phyloP scores from a whole-genome alignment of 2,888 invertebrate genomes.

The Siphlonurus alternatus region DNA sequence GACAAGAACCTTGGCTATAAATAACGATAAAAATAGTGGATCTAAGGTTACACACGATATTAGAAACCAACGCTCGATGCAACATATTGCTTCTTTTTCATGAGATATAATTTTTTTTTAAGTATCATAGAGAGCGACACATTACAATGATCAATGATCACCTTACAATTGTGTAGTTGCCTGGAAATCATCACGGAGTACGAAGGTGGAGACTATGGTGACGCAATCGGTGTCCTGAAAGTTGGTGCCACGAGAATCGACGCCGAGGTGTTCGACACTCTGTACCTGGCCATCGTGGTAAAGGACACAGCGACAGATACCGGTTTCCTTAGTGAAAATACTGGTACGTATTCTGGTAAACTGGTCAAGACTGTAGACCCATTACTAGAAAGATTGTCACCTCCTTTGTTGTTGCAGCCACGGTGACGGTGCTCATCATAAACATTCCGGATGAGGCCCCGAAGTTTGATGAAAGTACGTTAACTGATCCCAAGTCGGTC shows the following conservation, averaged over 20 bases:
- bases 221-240: slow-evolving; percentile 26
- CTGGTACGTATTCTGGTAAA: not conserved
- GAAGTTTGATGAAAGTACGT: slow-evolving; percentile 30
- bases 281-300: slow-evolving; percentile 35
- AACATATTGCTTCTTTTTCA: too few species aligned
- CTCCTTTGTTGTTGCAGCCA: slow-evolving; percentile 25
- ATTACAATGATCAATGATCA: too few species aligned
- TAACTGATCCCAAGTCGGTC: slow-evolving; percentile 26
- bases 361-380: too few species aligned
- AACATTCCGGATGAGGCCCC: slow-evolving; percentile 49
- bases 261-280: slow-evolving; percentile 40
- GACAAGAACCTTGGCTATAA: too few species aligned
- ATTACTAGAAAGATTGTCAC: too few species aligned
- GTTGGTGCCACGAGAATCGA: slow-evolving; percentile 16
- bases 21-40: too few species aligned
- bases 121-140: too few species aligned
- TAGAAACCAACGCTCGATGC: too few species aligned
- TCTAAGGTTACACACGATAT: too few species aligned
- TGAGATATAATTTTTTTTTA: too few species aligned
- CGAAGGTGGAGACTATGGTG: slow-evolving; percentile 20
- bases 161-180: slow-evolving; percentile 23
- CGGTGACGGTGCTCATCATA: slow-evolving; percentile 37
- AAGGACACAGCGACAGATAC: slow-evolving; percentile 30
- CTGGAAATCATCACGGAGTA: slow-evolving; percentile 29
- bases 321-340: not conserved